These are phyloP conservation scores for Heterodera schachtii DNA, from an alignment of 1,140 invertebrate genomes.

Conservation along the genomic window DNA sequence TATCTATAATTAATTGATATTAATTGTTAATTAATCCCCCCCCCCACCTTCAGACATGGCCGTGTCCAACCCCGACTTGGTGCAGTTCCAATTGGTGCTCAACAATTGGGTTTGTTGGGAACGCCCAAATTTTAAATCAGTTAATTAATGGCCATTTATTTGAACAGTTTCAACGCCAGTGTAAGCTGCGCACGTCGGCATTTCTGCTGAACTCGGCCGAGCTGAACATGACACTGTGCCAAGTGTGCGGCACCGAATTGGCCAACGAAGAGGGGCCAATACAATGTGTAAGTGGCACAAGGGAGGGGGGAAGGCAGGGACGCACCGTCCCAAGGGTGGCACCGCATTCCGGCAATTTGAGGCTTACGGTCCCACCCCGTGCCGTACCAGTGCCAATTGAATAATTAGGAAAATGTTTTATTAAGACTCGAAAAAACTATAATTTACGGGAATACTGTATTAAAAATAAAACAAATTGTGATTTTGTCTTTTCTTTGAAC, in stretches of 20 bases:
- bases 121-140: neutral
- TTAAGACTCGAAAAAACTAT: no score
- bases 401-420: no score
- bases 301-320: neutral
- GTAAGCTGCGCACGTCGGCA: slow-evolving; percentile 39
- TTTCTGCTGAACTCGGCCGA: slow-evolving; percentile 47
- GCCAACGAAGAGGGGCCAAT: slow-evolving; percentile 3
- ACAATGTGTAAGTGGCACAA: slow-evolving; percentile 27
- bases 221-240: slow-evolving; percentile 38
- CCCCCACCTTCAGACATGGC: slow-evolving; percentile 42
- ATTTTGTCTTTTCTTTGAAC: neutral
- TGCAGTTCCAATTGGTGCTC: slow-evolving; percentile 51
- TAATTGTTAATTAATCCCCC: neutral
- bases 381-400: no score
- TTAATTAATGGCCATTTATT: neutral
- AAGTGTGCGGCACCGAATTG: slow-evolving; percentile 33
- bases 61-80: slow-evolving; percentile 43
- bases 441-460: no score
- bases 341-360: no score
- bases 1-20: neutral
- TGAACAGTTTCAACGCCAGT: slow-evolving; percentile 46
- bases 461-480: no score
- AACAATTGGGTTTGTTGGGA: slow-evolving; percentile 49
- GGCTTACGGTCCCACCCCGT: no score
- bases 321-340: no score